phyloP scores from a whole-genome alignment of 2,888 invertebrate species.

The Salticus scenicus region DNA sequence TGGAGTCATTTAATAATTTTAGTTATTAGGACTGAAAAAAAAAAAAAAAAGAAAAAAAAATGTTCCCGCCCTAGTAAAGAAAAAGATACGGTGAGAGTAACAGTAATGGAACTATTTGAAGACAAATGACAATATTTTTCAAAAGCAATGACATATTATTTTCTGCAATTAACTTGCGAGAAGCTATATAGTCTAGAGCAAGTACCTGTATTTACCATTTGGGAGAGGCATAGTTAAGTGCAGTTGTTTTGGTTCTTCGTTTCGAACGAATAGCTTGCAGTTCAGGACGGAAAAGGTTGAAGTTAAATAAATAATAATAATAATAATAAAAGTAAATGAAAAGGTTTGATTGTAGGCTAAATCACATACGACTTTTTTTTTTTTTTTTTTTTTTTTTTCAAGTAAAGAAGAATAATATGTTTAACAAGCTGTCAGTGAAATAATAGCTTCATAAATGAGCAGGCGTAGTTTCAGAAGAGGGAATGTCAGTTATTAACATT shows the following conservation, averaged over 20 bases:
- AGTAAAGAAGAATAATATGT: slow-evolving; percentile 47
- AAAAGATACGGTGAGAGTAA: slow-evolving; percentile 15
- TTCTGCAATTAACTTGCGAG: slow-evolving; percentile 60
- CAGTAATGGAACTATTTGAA: slow-evolving; percentile 20
- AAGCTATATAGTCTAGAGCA: slow-evolving; percentile 63
- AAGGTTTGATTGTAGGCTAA: slow-evolving; percentile 50
- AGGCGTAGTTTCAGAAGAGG: slow-evolving; percentile 3
- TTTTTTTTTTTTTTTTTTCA: slow-evolving; percentile 33
- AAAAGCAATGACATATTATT: slow-evolving; percentile 68
- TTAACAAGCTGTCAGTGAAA: slow-evolving; percentile 50
- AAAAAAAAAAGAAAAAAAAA: no score
- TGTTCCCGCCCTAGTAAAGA: slow-evolving; percentile 41
- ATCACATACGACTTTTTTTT: slow-evolving; percentile 23
- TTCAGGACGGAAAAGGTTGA: slow-evolving; percentile 38
- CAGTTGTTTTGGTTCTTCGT: slow-evolving; percentile 52
- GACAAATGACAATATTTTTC: slow-evolving; percentile 63
- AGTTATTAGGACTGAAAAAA: no score
- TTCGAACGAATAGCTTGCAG: slow-evolving; percentile 31
- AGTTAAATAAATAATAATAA: slow-evolving; percentile 34
- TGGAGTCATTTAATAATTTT: no score
- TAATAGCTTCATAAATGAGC: slow-evolving; percentile 49
- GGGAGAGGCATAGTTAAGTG: slow-evolving; percentile 38
- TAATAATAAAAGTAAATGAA: slow-evolving; percentile 42
- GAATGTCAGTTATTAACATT: background rate
- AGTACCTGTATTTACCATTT: slow-evolving; percentile 64